phyloP scores from a whole-genome alignment of 2,797 vertebrate species.

The Oophaga sylvatica region DNA sequence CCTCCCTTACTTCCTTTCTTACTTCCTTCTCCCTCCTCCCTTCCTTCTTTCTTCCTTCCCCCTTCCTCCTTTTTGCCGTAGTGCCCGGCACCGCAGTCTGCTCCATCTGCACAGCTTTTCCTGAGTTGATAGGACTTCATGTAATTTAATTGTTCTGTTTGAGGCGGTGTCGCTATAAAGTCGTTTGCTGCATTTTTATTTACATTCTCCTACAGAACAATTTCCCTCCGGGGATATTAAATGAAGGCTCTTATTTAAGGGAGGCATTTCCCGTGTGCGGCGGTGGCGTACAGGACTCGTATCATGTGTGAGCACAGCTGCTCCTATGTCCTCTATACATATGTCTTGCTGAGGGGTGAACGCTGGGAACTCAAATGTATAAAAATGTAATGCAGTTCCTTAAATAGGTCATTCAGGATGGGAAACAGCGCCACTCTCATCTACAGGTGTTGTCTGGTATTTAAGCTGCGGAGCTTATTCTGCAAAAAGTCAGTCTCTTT shows the following conservation, averaged over 20 bases:
- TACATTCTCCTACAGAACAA: background rate
- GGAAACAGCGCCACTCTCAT: background rate
- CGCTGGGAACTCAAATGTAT: background rate
- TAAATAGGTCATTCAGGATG: background rate
- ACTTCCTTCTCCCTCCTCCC: too few species aligned
- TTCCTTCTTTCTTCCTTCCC: too few species aligned
- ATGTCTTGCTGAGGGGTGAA: background rate
- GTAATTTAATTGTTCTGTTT: slow-evolving; percentile 2
- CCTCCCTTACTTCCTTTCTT: too few species aligned
- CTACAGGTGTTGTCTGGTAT: background rate
- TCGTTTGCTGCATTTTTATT: slow-evolving; percentile 13
- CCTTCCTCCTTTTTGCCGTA: background rate
- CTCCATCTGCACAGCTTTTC: background rate
- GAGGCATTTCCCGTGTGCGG: slow-evolving; percentile 14
- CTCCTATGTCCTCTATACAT: slow-evolving; percentile 8
- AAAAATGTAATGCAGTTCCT: background rate
- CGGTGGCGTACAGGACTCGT: background rate
- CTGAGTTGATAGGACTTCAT: background rate
- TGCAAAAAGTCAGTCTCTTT: too few species aligned
- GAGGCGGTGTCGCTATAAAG: background rate
- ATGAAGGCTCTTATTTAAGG: slow-evolving; percentile 10
- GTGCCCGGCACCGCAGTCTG: background rate
- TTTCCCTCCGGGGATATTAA: slow-evolving; percentile 20
- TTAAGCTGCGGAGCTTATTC: background rate
- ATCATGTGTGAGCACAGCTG: background rate